Evolutionary conservation across 2,888 invertebrate genomes (phyloP).

Genomic region (Branchipolynoe longqiensis): DNA sequence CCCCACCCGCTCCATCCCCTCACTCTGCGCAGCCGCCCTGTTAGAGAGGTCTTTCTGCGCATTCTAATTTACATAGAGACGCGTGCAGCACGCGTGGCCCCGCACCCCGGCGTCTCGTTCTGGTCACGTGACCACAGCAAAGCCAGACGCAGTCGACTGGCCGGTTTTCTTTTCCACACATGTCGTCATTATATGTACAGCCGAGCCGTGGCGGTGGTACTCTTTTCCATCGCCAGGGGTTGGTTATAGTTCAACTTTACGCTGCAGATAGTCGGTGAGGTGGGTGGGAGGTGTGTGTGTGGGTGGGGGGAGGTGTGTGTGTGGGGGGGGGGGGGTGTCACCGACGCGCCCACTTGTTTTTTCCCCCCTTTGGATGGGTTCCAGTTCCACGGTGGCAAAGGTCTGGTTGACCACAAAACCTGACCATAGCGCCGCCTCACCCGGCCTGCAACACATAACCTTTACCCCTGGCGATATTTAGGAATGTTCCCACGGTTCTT

Average conservation of each 20-base stretch:
- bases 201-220: too few relatives aligned
- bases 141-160: too few relatives aligned
- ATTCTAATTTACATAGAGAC: conserved; percentile 37
- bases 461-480: conserved; percentile 21
- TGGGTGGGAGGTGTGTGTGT: background rate
- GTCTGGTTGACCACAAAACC: conserved; percentile 15
- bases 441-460: background rate
- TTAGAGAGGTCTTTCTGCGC: background rate
- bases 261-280: too few relatives aligned
- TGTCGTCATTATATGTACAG: background rate
- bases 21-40: too few relatives aligned
- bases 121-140: conserved; percentile 23
- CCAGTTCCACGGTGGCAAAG: background rate
- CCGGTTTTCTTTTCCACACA: background rate
- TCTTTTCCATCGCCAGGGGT: too few relatives aligned
- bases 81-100: conserved; percentile 19
- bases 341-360: background rate
- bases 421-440: conserved; percentile 17
- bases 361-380: background rate
- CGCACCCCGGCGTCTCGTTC: conserved; percentile 7
- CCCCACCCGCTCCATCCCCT: too few relatives aligned
- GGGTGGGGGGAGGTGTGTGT: background rate
- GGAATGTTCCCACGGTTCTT: conserved; percentile 12
- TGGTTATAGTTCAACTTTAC: too few relatives aligned
- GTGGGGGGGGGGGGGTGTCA: conserved; percentile 10